These are phyloP conservation scores for Pomacea maculata DNA, from an alignment of 1,140 invertebrate genomes.

Conservation along the genomic window DNA sequence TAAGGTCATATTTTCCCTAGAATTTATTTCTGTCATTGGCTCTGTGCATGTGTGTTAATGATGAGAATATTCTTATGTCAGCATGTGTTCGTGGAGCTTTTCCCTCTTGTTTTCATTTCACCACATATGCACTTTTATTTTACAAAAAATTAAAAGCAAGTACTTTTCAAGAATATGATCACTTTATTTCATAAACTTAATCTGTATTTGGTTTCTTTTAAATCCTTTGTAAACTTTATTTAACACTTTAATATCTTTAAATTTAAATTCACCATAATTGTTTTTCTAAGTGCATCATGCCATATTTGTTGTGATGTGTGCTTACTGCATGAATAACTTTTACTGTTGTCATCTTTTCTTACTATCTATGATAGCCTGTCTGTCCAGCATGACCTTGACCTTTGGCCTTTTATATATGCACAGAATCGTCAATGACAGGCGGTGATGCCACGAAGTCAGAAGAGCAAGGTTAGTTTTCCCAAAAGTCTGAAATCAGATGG, in stretches of 20 bases:
- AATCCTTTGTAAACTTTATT: not conserved
- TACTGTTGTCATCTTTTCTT: conserved; percentile 7
- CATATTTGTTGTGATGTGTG: conserved; percentile 4
- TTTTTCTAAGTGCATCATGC: conserved; percentile 11
- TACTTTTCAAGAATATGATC: too few relatives aligned
- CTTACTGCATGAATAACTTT: conserved; percentile 3
- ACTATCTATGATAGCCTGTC: conserved; percentile 14
- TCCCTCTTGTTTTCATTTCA: too few relatives aligned
- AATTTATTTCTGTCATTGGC: too few relatives aligned
- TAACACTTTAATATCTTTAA: not conserved
- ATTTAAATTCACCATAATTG: not conserved
- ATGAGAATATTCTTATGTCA: too few relatives aligned
- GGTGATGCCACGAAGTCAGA: conserved; percentile 15
- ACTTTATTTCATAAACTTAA: too few relatives aligned
- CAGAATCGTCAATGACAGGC: conserved; percentile 23
- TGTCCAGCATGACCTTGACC: conserved; percentile 21
- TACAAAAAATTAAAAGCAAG: too few relatives aligned
- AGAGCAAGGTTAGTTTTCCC: conserved; percentile 16
- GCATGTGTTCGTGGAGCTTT: too few relatives aligned
- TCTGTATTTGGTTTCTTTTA: too few relatives aligned
- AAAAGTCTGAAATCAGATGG: too few relatives aligned
- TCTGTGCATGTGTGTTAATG: too few relatives aligned
- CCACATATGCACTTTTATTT: too few relatives aligned
- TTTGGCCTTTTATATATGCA: conserved; percentile 18
- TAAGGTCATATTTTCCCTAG: too few relatives aligned